Percentiles rank a stretch among this genome's conserved stretches.
Conservation (phyloP, 2,113 vertebrate genomes). For the Benthochromis sp. region DNA sequence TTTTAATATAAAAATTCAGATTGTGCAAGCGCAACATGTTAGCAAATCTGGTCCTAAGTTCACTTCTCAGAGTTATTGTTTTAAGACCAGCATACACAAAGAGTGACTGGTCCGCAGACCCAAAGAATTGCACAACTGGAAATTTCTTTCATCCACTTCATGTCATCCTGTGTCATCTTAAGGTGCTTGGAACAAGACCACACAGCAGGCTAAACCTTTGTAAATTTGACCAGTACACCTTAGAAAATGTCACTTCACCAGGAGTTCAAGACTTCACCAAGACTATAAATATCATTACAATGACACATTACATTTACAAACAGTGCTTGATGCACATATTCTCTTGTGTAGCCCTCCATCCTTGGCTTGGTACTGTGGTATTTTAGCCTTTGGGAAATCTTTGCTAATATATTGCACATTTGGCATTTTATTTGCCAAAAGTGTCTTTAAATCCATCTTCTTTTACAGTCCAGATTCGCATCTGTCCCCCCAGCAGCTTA, state of each 20-base stretch:
- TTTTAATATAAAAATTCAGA: background rate
- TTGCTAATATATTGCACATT: background rate
- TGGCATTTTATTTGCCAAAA: background rate
- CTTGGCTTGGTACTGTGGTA: background rate
- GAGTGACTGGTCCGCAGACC: rapidly evolving
- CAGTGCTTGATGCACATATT: background rate
- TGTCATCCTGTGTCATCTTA: background rate
- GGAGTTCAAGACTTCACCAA: background rate
- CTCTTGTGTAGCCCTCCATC: background rate
- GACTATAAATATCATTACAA: background rate
- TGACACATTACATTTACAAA: background rate
- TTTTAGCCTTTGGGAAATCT: background rate
- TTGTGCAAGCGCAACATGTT: background rate
- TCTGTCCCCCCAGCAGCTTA: background rate
- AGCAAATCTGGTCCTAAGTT: background rate
- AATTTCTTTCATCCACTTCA: background rate
- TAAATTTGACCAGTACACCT: background rate
- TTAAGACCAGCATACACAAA: background rate
- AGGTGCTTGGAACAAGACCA: background rate
- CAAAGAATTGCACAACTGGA: background rate
- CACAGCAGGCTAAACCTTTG: background rate
- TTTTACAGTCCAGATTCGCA: background rate
- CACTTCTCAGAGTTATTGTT: background rate
- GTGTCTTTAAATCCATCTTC: background rate
- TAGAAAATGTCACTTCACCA: background rate